Base-by-base conservation (phyloP, 1,140 invertebrate species). In the Drosophila insularis region DNA sequence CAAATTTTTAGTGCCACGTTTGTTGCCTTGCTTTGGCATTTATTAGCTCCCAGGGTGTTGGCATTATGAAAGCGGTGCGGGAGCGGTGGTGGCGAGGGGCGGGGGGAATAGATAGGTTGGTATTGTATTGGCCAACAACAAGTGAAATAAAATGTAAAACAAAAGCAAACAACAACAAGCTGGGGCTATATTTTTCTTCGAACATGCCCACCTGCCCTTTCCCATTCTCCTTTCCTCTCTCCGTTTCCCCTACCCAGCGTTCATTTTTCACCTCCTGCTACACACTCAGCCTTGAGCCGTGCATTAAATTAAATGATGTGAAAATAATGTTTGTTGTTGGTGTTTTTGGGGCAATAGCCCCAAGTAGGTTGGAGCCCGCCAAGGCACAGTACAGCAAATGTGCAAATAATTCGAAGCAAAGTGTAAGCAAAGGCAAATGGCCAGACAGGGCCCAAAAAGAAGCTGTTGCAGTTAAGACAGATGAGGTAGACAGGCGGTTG, bases 251-350 rank as follows among this genome's bases (percentile, higher is more conserved):
- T 35, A 2, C 14, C 46, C 39, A 2, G 0, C 6, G 2, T 13
- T 14, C 4, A 23, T 14, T 2, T 8, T 21, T 17, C 58, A 13
- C 6, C 37, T n/a, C 35, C n/a, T 21, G 4, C 59, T n/a, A 19
- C 50, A 53, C 54, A 7, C 54, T 17, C 60, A 39, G 58, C 58
- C 74, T 60, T 64, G 50, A 59, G 80, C 68, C 81, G 76, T 74
- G 81, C 80, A 84, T 84, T 84, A 84, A 84, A 84, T 84, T 84
- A 84, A 84, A 84, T 84, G 81, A 84, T 84, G 80, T 85, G 80
- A 84, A 82, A 84, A 84, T 84, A 84, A 84, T 84, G 80, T 84
- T 80, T 68, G 81, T 85, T 74, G 72, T 32, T 73, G 21, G 27
- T 27, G 27, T 27, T 27, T 6, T 27, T 60, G 56, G 59, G 27